Percentiles rank a stretch among this genome's conserved stretches.
phyloP scores from a whole-genome alignment of 2,888 invertebrate species.

The Chrysolina oricalcia region DNA sequence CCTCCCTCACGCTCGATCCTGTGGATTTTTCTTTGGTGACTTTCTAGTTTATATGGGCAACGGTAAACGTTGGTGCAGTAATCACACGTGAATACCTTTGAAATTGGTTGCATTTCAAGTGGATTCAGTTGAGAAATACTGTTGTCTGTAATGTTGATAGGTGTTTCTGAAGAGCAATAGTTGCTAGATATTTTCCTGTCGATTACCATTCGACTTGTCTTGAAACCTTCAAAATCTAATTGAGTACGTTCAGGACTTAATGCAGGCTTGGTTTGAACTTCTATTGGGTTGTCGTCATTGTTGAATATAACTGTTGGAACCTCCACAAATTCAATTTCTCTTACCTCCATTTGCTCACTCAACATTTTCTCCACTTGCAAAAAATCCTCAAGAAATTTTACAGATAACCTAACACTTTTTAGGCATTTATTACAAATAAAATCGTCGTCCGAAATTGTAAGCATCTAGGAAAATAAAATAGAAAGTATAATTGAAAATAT shows the following conservation, averaged over 20 bases:
- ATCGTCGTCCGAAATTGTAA: conserved; percentile 3
- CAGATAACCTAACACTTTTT: conserved; percentile 4
- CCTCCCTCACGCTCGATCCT: conserved; percentile 7
- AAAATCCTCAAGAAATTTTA: conserved; percentile 27
- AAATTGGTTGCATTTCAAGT: neutral
- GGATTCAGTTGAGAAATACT: neutral
- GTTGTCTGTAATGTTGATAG: neutral
- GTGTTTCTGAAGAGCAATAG: neutral
- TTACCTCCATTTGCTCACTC: neutral
- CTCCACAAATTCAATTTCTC: conserved; percentile 26
- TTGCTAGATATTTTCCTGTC: neutral
- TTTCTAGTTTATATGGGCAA: neutral
- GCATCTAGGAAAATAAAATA: neutral
- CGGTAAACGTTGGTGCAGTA: neutral
- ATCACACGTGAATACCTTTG: neutral
- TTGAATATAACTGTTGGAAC: neutral
- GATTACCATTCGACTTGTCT: neutral
- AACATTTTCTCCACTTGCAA: conserved; percentile 8
- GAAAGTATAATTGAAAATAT: neutral
- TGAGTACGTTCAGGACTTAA: neutral
- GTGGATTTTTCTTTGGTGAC: conserved; percentile 20
- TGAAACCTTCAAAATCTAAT: neutral
- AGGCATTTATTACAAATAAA: conserved; percentile 15
- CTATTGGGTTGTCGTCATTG: neutral
- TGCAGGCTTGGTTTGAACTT: neutral